phyloP scores from a whole-genome alignment of 2,113 vertebrate genomes.

The Percopsis transmontana region DNA sequence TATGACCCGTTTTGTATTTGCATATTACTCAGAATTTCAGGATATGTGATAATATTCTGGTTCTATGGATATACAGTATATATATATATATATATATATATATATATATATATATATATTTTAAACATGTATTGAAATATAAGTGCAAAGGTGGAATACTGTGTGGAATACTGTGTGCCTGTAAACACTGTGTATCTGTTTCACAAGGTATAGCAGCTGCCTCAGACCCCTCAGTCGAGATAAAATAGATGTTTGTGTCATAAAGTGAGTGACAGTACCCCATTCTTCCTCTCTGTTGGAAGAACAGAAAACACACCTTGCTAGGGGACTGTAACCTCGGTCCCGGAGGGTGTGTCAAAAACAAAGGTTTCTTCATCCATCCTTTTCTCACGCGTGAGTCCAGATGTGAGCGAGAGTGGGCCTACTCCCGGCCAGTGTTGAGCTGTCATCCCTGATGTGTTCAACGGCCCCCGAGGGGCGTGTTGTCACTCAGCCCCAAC shows the following conservation, averaged over 20 bases:
- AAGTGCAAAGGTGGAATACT: too few species aligned
- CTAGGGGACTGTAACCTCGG: constrained; percentile 34
- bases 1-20: too few species aligned
- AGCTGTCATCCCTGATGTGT: constrained; percentile 3
- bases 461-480: constrained; percentile 1
- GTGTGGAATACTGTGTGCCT: too few species aligned
- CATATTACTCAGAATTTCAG: too few species aligned
- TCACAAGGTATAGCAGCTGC: not conserved
- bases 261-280: constrained; percentile 32
- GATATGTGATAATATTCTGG: too few species aligned
- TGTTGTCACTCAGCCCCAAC: constrained; percentile 30
- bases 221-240: not conserved
- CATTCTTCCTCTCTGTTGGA: constrained; percentile 16
- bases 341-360: constrained; percentile 58
- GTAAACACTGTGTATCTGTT: not conserved
- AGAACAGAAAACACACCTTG: constrained; percentile 45
- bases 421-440: constrained; percentile 12
- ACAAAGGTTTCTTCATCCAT: constrained; percentile 59
- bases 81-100: too few species aligned
- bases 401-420: constrained; percentile 49
- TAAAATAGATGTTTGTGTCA: constrained; percentile 25
- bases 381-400: constrained; percentile 51
- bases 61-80: too few species aligned
- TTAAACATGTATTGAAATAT: too few species aligned
- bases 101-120: too few species aligned